These are phyloP conservation scores for Silurus lanzhouensis DNA, from an alignment of 2,797 vertebrate species.

Conservation along the genomic window DNA sequence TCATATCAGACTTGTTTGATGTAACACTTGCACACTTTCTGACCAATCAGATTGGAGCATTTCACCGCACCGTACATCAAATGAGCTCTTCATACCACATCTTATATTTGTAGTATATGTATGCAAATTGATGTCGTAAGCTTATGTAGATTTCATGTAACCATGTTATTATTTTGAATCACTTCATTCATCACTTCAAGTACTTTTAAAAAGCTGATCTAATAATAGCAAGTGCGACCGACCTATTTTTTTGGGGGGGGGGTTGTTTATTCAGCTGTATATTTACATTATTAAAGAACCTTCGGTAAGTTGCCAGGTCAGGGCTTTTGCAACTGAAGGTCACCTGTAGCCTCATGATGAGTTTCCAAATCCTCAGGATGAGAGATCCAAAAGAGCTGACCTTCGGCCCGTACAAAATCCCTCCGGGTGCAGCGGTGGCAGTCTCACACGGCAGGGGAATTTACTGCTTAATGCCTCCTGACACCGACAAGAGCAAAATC, in stretches of 20 bases:
- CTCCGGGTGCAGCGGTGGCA: conserved; percentile 25
- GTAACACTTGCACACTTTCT: too few relatives aligned
- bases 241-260: background rate
- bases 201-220: background rate
- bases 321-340: background rate
- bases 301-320: background rate
- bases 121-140: background rate
- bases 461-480: conserved; percentile 64
- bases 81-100: background rate
- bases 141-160: background rate
- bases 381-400: conserved; percentile 51
- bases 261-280: background rate
- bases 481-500: conserved; percentile 63
- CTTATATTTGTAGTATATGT: background rate
- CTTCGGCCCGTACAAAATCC: conserved; percentile 48
- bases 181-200: background rate
- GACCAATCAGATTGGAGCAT: background rate
- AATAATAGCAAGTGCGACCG: background rate
- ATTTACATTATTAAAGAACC: conserved; percentile 5
- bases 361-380: conserved; percentile 45
- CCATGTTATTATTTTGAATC: background rate
- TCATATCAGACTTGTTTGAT: too few relatives aligned
- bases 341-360: conserved; percentile 41
- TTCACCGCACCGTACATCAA: background rate
- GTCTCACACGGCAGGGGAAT: conserved; percentile 54